Evolutionary conservation across 2,797 vertebrate genomes (phyloP), one percentile per base, ranked within the genome.

Genomic region (Oryzias dopingdopingensis): DNA sequence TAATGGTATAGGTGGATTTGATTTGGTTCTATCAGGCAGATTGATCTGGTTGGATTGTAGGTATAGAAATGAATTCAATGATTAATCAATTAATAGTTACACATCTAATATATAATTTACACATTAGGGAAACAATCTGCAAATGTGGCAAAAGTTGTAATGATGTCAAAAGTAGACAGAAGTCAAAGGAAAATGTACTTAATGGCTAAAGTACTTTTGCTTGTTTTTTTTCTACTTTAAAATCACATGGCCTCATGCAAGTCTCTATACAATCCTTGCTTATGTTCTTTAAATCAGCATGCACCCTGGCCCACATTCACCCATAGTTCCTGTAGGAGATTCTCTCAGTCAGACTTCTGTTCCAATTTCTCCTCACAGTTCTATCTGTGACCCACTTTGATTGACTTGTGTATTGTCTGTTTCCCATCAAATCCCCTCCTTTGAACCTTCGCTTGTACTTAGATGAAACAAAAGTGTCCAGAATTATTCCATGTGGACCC

Each of bases 331-430:
- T 80, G 66, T 80, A 60, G 70, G 72, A 83, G 82, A 81, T 75
- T 82, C 85, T 84, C 86, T 82, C 88, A 83, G 86, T 85, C 74
- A 84, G 88, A 81, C 75, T 65, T 70, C 81, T 89, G 88, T 77
- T 88, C 89, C 72, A 91, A 73, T 88, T 90, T 80, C 72, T 76
- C 58, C 59, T 72, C 74, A 70, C 70, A 78, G 79, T 79, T 80
- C 62, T 55, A 57, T 70, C 68, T 81, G 59, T 90, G 88, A 91
- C 89, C 88, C 86, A 91, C 73, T 90, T 90, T 86, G 77, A 83
- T 77, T 77, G 68, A 67, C 59, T 70, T 71, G 64, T 49, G 48
- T 54, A 58, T 60, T 48, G 26, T 79, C 68, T 20, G 52, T 32
- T n/a, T 70, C 65, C 67, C 64, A 49, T 73, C 59, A 65, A 61